phyloP scores from a whole-genome alignment of 2,113 vertebrate species.

The Hiodon tergisus region DNA sequence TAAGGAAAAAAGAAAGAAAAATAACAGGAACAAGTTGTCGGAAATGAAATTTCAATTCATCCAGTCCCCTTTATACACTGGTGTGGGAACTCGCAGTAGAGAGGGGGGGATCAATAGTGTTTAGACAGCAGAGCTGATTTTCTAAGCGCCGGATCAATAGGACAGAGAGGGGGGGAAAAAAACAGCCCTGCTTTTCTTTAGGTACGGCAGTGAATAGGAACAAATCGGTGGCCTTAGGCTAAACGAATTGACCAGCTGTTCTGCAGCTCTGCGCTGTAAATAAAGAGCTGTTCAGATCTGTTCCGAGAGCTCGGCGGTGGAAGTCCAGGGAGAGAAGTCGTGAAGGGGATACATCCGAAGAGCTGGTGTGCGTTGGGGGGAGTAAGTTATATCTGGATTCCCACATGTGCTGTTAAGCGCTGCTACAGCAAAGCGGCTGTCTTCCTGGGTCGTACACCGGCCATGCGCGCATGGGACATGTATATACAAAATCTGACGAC shows the following conservation, averaged over 20 bases:
- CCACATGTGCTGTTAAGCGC: no score
- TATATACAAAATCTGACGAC: no score
- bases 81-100: slow-evolving; percentile 67
- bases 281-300: slow-evolving; percentile 64
- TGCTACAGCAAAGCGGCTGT: no score
- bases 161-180: slow-evolving; percentile 63
- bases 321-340: slow-evolving; percentile 43
- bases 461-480: no score
- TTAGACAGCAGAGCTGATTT: slow-evolving; percentile 86
- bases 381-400: no score
- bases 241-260: slow-evolving; percentile 80
- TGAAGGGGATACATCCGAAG: slow-evolving; percentile 37
- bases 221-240: slow-evolving; percentile 83
- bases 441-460: no score
- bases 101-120: slow-evolving; percentile 83
- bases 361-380: not conserved
- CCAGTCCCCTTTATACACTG: slow-evolving; percentile 82
- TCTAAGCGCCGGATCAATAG: slow-evolving; percentile 87
- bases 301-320: slow-evolving; percentile 47
- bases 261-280: slow-evolving; percentile 71
- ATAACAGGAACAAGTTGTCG: slow-evolving; percentile 84
- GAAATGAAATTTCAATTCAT: slow-evolving; percentile 89
- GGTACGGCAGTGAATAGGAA: slow-evolving; percentile 76
- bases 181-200: slow-evolving; percentile 70
- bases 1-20: slow-evolving; percentile 62